Evolutionary conservation across 2,797 vertebrate genomes (phyloP).

Genomic region (Poecilia velifera): DNA sequence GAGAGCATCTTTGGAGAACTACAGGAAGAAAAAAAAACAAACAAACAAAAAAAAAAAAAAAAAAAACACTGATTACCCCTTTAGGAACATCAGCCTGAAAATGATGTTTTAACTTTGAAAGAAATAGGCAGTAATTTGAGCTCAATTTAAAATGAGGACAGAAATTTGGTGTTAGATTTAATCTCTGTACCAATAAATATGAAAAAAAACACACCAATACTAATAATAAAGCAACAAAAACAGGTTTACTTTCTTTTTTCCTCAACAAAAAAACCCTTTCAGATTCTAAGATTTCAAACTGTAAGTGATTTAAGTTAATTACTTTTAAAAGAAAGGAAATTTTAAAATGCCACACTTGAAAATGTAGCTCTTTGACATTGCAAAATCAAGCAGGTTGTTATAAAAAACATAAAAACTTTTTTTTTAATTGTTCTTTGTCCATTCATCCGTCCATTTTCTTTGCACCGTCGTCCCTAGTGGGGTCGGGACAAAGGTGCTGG

Average conservation of each 20-base stretch:
- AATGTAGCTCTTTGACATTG: not conserved
- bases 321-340: not conserved
- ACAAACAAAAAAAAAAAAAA: not conserved
- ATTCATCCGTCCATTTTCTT: not conserved
- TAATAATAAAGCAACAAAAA: not conserved
- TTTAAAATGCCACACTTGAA: not conserved
- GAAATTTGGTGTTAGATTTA: not conserved
- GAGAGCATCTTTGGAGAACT: constrained; percentile 97
- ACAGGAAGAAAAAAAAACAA: constrained; percentile 1
- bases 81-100: not conserved
- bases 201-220: not conserved
- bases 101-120: not conserved
- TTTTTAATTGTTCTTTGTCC: not conserved
- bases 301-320: not conserved
- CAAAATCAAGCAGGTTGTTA: not conserved
- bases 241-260: not conserved
- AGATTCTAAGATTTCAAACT: not conserved
- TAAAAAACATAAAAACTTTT: not conserved
- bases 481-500: too few species aligned
- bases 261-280: not conserved
- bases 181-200: not conserved
- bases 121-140: not conserved
- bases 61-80: not conserved
- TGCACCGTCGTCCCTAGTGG: too few species aligned
- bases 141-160: not conserved